These are phyloP conservation scores for Hylomyscus alleni DNA, from an alignment of 2,797 vertebrate genomes.

Conservation along the genomic window DNA sequence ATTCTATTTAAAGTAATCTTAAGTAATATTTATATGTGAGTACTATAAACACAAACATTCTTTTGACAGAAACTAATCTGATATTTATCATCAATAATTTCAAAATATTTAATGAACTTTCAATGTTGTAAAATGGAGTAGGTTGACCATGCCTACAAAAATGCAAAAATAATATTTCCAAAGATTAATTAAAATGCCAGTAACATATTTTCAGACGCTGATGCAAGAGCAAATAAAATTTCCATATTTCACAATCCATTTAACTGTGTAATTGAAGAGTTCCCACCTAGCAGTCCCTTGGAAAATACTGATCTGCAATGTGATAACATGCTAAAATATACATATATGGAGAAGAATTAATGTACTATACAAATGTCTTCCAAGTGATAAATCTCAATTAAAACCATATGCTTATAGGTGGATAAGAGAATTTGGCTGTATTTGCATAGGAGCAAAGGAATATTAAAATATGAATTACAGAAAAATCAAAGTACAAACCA, in stretches of 20 bases:
- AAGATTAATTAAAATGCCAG: constrained; percentile 48
- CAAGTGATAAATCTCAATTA: constrained; percentile 64
- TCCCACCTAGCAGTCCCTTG: constrained; percentile 32
- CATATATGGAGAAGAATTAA: neutral
- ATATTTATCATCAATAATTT: constrained; percentile 21
- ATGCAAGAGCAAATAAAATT: constrained; percentile 32
- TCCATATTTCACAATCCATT: constrained; percentile 65
- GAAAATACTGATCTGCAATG: constrained; percentile 35
- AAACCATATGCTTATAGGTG: neutral
- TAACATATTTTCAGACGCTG: constrained; percentile 7
- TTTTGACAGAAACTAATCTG: constrained; percentile 3
- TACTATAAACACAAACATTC: neutral
- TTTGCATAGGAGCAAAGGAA: constrained; percentile 10
- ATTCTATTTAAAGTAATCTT: constrained; percentile 31
- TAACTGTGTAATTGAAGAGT: constrained; percentile 56
- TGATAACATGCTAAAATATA: constrained; percentile 1
- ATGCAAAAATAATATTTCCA: constrained; percentile 37
- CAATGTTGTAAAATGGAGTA: neutral
- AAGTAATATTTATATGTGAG: neutral
- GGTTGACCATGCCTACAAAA: neutral
- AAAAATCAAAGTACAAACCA: constrained; percentile 13
- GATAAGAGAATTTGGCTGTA: constrained; percentile 25
- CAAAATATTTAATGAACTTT: neutral
- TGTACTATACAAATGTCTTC: constrained; percentile 17
- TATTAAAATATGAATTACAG: constrained; percentile 9